Evolutionary conservation across 2,888 invertebrate species (phyloP).

Genomic region (Gisinianus flammeolus): DNA sequence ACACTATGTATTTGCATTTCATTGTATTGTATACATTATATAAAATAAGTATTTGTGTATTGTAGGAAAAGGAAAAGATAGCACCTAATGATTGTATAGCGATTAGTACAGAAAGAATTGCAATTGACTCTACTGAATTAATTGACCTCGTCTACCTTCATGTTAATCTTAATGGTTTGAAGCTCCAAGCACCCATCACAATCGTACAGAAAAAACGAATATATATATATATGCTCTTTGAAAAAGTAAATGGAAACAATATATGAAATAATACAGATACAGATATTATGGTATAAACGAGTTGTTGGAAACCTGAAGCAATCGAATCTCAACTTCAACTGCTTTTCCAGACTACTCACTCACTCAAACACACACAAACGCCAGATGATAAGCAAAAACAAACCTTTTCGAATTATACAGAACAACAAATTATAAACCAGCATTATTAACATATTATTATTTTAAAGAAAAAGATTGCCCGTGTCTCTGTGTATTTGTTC

Average conservation of each 20-base stretch:
- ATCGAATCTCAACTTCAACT: constrained; percentile 19
- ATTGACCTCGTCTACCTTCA: constrained; percentile 51
- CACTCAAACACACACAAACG: background rate
- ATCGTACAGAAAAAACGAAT: background rate
- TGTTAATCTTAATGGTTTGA: constrained; percentile 37
- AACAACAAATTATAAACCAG: background rate
- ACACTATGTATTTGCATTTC: no score
- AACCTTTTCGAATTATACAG: background rate
- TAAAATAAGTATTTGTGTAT: no score
- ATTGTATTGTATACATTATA: no score
- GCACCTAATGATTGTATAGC: constrained; percentile 50
- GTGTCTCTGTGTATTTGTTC: no score
- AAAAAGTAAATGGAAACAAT: background rate
- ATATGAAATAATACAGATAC: background rate
- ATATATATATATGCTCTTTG: background rate
- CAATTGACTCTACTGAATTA: constrained; percentile 47
- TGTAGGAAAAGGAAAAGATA: no score
- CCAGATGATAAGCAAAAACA: background rate
- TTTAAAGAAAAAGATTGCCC: constrained; percentile 13
- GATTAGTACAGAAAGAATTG: constrained; percentile 50
- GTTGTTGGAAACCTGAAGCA: constrained; percentile 25
- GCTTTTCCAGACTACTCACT: constrained; percentile 12
- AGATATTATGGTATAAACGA: constrained; percentile 18
- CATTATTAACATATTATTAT: constrained; percentile 1
- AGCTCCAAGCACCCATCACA: background rate